Evolutionary conservation across 2,797 vertebrate genomes (phyloP), one percentile per base, ranked within the genome.

Genomic region (Enteromius fasciolatus): DNA sequence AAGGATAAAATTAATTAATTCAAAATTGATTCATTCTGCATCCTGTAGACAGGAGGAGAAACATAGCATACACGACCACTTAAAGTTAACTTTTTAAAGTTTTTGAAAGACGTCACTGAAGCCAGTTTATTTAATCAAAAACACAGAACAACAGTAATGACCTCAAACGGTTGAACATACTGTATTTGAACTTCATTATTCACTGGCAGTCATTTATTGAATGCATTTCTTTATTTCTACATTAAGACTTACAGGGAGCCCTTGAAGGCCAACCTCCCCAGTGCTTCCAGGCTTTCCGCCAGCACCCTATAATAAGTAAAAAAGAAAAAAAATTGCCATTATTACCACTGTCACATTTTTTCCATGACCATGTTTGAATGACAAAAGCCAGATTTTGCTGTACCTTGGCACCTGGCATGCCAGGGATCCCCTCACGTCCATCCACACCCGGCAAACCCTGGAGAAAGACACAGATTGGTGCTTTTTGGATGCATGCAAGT

Each of bases 341-440:
- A 64, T 46, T 59, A 57, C 25, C 23, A 25, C 33, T 18, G 12
- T 81, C 18, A 61, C 9, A n/a, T 2, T 52, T 39, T 50, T 17
- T 14, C 41, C 46, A 82, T 41, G 5, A 15, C 4, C n/a, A n/a
- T 6, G 12, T 15, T 57, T 54, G 4, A 44, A 25, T 54, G 12
- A 31, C 44, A 3, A 46, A 67, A 52, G 9, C 5, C 23, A 31
- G 17, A 54, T 18, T 44, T 18, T 48, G 1, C 52, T 77, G 10
- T 95, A 99, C 98, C 96, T 99, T 99, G 91, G 92, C 78, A 90
- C 97, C 98, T 0, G 97, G 98, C 95, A 99, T 96, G 88, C 97
- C 98, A 89, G 98, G 98, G 82, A 99, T 99, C 84, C 98, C 98
- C 72, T 97, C 97, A 25, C 95, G 96, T 3, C 96, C 97, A 73